Base-by-base conservation (phyloP, 1,140 invertebrate species). In the Hylaeus volcanicus region DNA sequence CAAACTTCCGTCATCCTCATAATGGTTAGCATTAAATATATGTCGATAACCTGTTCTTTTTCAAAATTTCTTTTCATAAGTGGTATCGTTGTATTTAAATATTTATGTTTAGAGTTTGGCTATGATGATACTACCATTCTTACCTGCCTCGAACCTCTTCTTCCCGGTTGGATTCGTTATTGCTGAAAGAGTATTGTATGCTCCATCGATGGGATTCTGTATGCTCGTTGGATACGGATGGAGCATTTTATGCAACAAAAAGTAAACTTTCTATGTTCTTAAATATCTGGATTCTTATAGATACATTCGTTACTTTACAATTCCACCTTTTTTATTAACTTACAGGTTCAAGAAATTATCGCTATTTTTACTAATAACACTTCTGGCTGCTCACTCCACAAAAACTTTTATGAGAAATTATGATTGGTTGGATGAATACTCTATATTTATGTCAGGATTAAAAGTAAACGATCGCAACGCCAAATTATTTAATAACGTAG, bases 101-200 rank as follows among this genome's bases (percentile, higher is more conserved):
- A 2, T 63, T 56, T 74, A 55, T 73, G 56, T 45, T 26, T 94
- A 97, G 96, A 96, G 96, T 88, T 93, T 98, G 79, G 96, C 97
- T 51, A 95, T 99, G 89, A 94, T 98, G 89, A 95, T 98, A 61
- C 93, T 99, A 64, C 98, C 98, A 77, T 99, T 99, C 93, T 93
- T 99, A 75, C 99, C 98, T 26, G 98, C 99, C 0, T 98, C 98
- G 56, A 99, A 99, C 94, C 94, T 99, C 39, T 99, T 99, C 93
- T 98, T 99, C 90, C 98, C 98, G 0, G 98, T 99, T 79, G 98
- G 98, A 5, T 99, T 99, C 93, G 98, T 99, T 53, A 96, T 99
- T 11, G 98, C 99, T 5, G 98, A 99, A 93, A 94, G 98, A 87
- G 97, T 99, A 55, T 94, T 99, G 0, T 99, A 99, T 92, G 97